These are phyloP conservation scores for Oxycera nigricornis DNA, from an alignment of 2,888 invertebrate species.

Conservation along the genomic window DNA sequence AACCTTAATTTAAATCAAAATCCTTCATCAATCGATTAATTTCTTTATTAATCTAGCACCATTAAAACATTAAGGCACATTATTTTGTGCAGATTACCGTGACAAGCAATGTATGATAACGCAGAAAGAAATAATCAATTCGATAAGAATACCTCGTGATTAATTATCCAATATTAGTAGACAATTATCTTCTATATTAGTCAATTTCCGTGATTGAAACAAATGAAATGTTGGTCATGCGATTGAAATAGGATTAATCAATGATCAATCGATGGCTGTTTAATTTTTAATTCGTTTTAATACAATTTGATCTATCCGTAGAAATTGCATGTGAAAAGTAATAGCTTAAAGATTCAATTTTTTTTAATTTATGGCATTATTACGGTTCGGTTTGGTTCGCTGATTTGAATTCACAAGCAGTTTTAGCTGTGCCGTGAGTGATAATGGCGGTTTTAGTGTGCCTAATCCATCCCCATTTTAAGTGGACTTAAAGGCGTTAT, in stretches of 20 bases:
- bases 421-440: background rate
- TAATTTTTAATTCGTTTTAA: slow-evolving; percentile 12
- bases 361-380: slow-evolving; percentile 23
- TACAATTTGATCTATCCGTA: slow-evolving; percentile 12
- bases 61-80: background rate
- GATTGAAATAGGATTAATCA: slow-evolving; percentile 26
- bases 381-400: background rate
- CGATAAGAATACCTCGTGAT: slow-evolving; percentile 29
- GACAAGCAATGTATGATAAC: background rate
- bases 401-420: background rate
- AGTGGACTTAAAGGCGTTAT: background rate
- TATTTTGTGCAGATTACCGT: background rate
- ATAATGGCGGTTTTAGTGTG: background rate
- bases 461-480: no score
- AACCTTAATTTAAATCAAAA: no score
- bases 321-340: slow-evolving; percentile 24
- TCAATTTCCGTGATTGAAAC: slow-evolving; percentile 29
- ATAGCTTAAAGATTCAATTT: slow-evolving; percentile 13
- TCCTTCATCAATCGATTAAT: background rate
- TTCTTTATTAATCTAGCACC: background rate
- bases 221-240: slow-evolving; percentile 28
- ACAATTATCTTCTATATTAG: slow-evolving; percentile 37
- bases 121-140: slow-evolving; percentile 25
- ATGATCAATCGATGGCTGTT: slow-evolving; percentile 16
- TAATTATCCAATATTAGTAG: slow-evolving; percentile 38